Conservation (phyloP, 2,888 invertebrate species). For the Hypolimnas misippus region DNA sequence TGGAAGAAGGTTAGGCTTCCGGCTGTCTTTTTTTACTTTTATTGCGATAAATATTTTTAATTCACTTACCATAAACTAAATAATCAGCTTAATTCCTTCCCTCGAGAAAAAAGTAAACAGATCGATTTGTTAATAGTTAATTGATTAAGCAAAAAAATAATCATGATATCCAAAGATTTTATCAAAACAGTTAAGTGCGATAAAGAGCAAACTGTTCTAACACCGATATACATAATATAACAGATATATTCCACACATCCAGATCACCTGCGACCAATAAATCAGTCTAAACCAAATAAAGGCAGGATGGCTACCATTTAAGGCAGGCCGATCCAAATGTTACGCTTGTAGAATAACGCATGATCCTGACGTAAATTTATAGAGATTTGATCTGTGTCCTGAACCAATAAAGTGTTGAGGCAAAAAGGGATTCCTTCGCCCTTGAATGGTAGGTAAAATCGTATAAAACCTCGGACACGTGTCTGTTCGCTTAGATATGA, state of each 20-base stretch:
- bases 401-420: constrained; percentile 7
- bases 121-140: too few relatives aligned
- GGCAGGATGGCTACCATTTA: constrained; percentile 56
- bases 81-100: too few relatives aligned
- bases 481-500: constrained; percentile 24
- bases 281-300: constrained; percentile 70
- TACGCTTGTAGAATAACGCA: constrained; percentile 55
- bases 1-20: too few relatives aligned
- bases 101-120: too few relatives aligned
- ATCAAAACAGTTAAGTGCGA: constrained; percentile 43
- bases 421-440: constrained; percentile 16
- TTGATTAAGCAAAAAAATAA: too few relatives aligned
- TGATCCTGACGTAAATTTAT: constrained; percentile 43
- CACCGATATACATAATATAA: constrained; percentile 55
- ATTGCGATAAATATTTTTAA: too few relatives aligned
- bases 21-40: too few relatives aligned
- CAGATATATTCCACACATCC: constrained; percentile 73
- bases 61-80: too few relatives aligned
- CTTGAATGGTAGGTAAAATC: constrained; percentile 3
- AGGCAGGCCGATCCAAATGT: constrained; percentile 53
- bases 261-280: constrained; percentile 73
- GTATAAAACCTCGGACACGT: constrained; percentile 29
- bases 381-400: constrained; percentile 30
- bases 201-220: constrained; percentile 47
- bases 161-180: too few relatives aligned